phyloP scores from a whole-genome alignment of 2,797 vertebrate genomes.

The Pagetopsis macropterus region DNA sequence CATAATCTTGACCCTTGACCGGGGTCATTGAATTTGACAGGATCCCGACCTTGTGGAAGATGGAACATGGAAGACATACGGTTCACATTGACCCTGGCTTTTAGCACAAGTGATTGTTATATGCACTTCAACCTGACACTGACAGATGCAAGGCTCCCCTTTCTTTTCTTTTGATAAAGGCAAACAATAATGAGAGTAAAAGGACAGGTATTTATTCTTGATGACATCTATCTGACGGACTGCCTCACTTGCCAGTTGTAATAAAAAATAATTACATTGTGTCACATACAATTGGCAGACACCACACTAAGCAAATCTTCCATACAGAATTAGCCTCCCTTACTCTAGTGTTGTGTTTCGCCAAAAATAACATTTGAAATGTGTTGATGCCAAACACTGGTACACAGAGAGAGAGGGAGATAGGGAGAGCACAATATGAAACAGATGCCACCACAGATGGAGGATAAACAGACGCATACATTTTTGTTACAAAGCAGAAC shows the following conservation, averaged over 20 bases:
- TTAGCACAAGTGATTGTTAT: slow-evolving; percentile 61
- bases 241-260: background rate
- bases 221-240: slow-evolving; percentile 5
- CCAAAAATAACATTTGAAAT: slow-evolving; percentile 68
- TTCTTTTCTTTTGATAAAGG: slow-evolving; percentile 37
- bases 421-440: slow-evolving; percentile 68
- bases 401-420: slow-evolving; percentile 26
- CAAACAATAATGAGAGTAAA: slow-evolving; percentile 17
- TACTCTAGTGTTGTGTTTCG: slow-evolving; percentile 40
- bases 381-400: slow-evolving; percentile 63
- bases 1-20: slow-evolving; percentile 55
- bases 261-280: slow-evolving; percentile 21
- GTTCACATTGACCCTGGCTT: slow-evolving; percentile 59
- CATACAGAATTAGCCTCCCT: slow-evolving; percentile 21
- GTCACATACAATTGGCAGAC: slow-evolving; percentile 26
- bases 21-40: slow-evolving; percentile 64
- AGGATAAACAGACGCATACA: slow-evolving; percentile 76
- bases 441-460: slow-evolving; percentile 82
- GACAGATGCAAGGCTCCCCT: slow-evolving; percentile 50
- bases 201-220: slow-evolving; percentile 16
- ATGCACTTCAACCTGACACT: slow-evolving; percentile 46
- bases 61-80: slow-evolving; percentile 53
- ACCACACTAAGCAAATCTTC: background rate
- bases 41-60: slow-evolving; percentile 60
- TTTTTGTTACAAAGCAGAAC: slow-evolving; percentile 74